phyloP scores from a whole-genome alignment of 2,888 invertebrate genomes.

The Rhamnusium bicolor region DNA sequence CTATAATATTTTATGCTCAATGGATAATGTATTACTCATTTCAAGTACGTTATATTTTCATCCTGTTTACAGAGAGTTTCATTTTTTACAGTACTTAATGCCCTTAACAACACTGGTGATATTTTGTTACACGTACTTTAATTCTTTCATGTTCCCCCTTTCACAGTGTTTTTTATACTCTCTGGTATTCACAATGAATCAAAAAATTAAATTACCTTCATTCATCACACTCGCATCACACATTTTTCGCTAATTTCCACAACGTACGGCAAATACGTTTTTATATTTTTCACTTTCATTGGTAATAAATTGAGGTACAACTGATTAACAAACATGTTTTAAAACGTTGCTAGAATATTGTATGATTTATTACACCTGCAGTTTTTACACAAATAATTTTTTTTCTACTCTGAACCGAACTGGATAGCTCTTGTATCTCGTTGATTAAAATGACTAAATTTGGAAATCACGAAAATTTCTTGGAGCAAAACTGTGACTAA shows the following conservation, averaged over 20 bases:
- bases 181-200: not conserved
- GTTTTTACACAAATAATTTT: too few relatives aligned
- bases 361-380: too few relatives aligned
- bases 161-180: not conserved
- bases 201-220: constrained; percentile 14
- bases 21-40: not conserved
- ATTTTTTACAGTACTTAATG: constrained; percentile 10
- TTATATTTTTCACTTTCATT: not conserved
- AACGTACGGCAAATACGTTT: not conserved
- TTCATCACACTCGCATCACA: not conserved
- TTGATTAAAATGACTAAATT: too few relatives aligned
- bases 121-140: not conserved
- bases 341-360: too few relatives aligned
- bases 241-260: not conserved
- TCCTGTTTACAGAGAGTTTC: constrained; percentile 1
- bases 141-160: not conserved
- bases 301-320: not conserved
- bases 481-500: too few relatives aligned
- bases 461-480: too few relatives aligned
- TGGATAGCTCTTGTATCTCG: too few relatives aligned
- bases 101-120: not conserved
- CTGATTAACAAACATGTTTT: not conserved
- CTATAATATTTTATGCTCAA: not conserved
- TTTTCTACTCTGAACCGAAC: too few relatives aligned
- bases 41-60: not conserved